These are phyloP conservation scores for Tenthredo scrophulariae DNA, from an alignment of 2,888 invertebrate species.

Conservation along the genomic window DNA sequence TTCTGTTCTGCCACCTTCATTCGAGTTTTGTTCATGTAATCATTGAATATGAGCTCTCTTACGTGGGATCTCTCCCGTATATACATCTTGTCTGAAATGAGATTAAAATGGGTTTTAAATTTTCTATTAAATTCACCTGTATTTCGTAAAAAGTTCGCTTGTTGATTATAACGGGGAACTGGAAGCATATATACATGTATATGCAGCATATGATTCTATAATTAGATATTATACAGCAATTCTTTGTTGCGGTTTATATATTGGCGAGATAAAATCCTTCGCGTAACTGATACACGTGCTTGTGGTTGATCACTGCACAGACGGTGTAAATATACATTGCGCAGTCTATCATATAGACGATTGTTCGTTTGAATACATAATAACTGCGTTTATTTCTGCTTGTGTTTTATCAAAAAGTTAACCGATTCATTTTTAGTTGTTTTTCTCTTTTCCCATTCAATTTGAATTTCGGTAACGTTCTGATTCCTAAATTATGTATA, in stretches of 20 bases:
- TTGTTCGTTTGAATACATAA: neutral
- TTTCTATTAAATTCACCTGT: neutral
- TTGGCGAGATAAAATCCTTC: neutral
- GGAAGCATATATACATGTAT: too few relatives aligned
- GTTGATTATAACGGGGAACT: too few relatives aligned
- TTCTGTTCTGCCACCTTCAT: constrained; percentile 81
- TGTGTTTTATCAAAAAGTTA: neutral
- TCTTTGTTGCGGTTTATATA: constrained; percentile 16
- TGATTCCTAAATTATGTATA: neutral
- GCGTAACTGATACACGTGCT: constrained; percentile 27
- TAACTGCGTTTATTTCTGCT: neutral
- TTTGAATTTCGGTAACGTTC: neutral
- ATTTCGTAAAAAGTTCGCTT: neutral
- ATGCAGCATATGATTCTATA: neutral
- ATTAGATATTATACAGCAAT: constrained; percentile 1
- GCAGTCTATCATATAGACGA: neutral
- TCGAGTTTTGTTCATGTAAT: constrained; percentile 84
- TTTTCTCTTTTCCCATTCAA: neutral
- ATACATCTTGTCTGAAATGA: constrained; percentile 77
- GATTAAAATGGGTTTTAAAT: neutral
- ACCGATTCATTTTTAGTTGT: neutral
- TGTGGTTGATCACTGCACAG: neutral
- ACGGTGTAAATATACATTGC: neutral
- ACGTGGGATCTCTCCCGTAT: constrained; percentile 87
- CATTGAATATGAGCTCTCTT: constrained; percentile 85